phyloP scores from a whole-genome alignment of 2,888 invertebrate species.

The Timema podura region DNA sequence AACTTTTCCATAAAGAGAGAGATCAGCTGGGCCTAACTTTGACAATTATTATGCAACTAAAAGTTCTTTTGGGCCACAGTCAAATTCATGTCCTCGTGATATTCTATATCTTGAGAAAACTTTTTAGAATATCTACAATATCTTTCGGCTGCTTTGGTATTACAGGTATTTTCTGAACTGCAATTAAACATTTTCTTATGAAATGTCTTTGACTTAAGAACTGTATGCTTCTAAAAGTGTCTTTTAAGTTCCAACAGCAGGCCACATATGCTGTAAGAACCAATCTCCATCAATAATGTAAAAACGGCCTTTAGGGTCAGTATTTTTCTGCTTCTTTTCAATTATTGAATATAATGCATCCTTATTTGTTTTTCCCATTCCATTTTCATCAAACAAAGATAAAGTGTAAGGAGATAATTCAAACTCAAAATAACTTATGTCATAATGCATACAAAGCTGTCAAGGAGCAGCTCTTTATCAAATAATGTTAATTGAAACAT shows the following conservation, averaged over 20 bases:
- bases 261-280: no score
- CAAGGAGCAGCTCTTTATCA: no score
- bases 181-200: background rate
- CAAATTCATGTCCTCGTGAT: background rate
- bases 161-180: background rate
- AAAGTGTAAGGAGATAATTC: background rate
- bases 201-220: background rate
- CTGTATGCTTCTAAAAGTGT: background rate
- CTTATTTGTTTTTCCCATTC: constrained; percentile 1
- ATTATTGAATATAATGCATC: background rate
- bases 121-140: background rate
- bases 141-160: background rate
- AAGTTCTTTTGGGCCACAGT: background rate
- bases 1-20: background rate
- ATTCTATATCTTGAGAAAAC: background rate
- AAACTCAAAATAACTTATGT: no score
- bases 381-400: background rate
- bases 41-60: background rate
- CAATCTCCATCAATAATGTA: background rate
- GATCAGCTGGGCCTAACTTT: background rate
- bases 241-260: background rate
- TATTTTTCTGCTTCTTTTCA: background rate
- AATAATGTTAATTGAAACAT: no score
- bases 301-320: background rate
- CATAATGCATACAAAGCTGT: no score